Evolutionary conservation across 2,113 vertebrate species (phyloP).

Genomic region (Sitta europaea): DNA sequence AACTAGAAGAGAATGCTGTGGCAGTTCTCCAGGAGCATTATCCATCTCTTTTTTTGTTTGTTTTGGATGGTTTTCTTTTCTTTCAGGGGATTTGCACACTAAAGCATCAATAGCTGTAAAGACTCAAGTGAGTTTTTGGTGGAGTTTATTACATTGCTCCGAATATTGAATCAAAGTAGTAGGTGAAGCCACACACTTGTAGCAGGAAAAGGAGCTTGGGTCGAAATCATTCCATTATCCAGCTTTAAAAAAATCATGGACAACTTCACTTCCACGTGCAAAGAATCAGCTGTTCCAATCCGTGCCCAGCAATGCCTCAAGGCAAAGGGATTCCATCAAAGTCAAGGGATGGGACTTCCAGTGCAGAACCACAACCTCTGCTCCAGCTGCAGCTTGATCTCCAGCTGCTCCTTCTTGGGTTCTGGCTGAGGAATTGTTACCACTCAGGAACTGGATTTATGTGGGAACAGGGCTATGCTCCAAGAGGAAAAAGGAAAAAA

Average conservation of each 20-base stretch:
- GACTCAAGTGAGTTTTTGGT: not conserved
- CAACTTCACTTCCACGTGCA: not conserved
- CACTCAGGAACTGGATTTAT: not conserved
- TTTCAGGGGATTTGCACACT: not conserved
- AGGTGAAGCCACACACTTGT: not conserved
- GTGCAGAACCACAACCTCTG: fast-evolving
- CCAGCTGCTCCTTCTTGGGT: not conserved
- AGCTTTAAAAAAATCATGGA: not conserved
- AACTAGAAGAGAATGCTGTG: not conserved
- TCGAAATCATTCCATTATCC: not conserved
- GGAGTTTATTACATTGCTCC: not conserved
- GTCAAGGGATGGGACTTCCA: not conserved
- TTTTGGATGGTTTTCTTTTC: not conserved
- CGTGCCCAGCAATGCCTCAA: not conserved
- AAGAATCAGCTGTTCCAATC: fast-evolving
- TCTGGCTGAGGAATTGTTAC: not conserved
- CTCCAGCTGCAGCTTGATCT: not conserved
- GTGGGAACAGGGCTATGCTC: not conserved
- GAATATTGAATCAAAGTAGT: not conserved
- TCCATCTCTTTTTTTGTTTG: not conserved
- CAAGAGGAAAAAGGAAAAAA: not conserved
- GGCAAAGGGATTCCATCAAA: not conserved
- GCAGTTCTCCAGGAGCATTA: not conserved
- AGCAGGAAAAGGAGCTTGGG: not conserved
- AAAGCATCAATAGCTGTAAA: not conserved